A percentile compares a stretch with the other conserved stretches of the same genome.
Evolutionary conservation across 1,140 invertebrate species (phyloP).

Genomic region (Hesperophylax magnus): DNA sequence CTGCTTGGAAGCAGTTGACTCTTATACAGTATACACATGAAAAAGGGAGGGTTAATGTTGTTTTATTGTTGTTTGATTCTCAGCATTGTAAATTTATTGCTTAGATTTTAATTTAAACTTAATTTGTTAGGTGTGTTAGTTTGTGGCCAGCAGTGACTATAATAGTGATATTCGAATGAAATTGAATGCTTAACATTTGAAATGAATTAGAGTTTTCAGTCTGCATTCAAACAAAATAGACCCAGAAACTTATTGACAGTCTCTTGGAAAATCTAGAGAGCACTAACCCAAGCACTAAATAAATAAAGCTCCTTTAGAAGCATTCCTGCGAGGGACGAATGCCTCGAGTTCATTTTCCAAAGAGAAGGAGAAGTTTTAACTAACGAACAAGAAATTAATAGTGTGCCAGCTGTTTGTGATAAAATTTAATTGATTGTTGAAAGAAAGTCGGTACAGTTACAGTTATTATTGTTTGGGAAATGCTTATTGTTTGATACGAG

Average conservation of each 20-base stretch:
- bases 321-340: conserved; percentile 1
- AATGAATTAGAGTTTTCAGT: too few species aligned
- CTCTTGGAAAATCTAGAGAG: not conserved
- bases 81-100: too few species aligned
- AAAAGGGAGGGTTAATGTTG: too few species aligned
- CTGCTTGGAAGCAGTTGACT: too few species aligned
- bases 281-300: not conserved
- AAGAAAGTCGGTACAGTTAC: not conserved
- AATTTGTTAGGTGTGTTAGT: too few species aligned
- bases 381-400: conserved; percentile 35
- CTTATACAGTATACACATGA: too few species aligned
- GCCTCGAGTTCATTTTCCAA: not conserved
- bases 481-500: not conserved
- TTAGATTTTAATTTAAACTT: too few species aligned
- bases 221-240: too few species aligned
- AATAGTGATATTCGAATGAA: too few species aligned
- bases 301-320: not conserved
- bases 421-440: conserved; percentile 44
- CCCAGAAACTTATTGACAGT: not conserved
- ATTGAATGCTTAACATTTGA: too few species aligned
- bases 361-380: conserved; percentile 23
- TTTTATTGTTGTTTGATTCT: too few species aligned
- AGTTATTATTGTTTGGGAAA: conserved; percentile 7
- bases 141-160: too few species aligned
- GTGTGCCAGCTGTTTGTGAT: conserved; percentile 35